Conservation (phyloP, 2,113 vertebrate genomes). For the Etheostoma cragini region DNA sequence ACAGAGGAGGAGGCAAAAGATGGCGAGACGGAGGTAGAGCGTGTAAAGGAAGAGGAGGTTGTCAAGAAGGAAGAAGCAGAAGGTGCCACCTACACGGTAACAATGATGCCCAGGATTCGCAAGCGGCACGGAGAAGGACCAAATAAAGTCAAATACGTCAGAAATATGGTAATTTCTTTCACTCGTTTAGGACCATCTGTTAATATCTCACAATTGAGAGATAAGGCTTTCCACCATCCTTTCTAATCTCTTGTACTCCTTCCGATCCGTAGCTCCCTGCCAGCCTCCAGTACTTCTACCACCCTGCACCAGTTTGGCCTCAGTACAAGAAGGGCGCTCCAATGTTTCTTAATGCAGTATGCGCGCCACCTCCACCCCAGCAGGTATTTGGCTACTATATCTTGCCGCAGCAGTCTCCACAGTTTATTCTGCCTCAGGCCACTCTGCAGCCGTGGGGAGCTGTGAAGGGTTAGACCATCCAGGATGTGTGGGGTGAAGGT, state of each 20-base stretch:
- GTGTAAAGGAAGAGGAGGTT: constrained; percentile 25
- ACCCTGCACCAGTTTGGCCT: constrained; percentile 78
- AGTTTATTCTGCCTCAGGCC: constrained; percentile 84
- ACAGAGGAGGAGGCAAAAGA: constrained; percentile 81
- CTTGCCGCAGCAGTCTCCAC: constrained; percentile 74
- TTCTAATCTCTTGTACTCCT: constrained; percentile 14
- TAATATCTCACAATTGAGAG: not conserved
- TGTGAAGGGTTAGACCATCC: constrained; percentile 63
- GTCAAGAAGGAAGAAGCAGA: constrained; percentile 23
- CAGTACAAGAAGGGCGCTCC: constrained; percentile 75
- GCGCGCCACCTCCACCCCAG: constrained; percentile 61
- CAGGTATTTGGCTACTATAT: constrained; percentile 81
- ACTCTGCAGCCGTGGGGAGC: constrained; percentile 75
- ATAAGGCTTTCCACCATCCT: not conserved
- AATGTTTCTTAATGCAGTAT: constrained; percentile 76
- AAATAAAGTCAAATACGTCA: constrained; percentile 63
- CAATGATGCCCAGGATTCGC: constrained; percentile 76
- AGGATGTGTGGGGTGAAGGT: not conserved
- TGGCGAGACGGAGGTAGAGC: constrained; percentile 33
- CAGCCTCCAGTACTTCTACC: constrained; percentile 77
- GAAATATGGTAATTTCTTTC: constrained; percentile 57
- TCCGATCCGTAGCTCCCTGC: constrained; percentile 64
- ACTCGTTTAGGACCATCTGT: not conserved
- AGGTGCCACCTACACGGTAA: constrained; percentile 42
- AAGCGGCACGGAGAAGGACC: constrained; percentile 40